Percentiles rank a stretch among this genome's conserved stretches.
Conservation (phyloP, 2,797 vertebrate genomes). For the Argya squamiceps region DNA sequence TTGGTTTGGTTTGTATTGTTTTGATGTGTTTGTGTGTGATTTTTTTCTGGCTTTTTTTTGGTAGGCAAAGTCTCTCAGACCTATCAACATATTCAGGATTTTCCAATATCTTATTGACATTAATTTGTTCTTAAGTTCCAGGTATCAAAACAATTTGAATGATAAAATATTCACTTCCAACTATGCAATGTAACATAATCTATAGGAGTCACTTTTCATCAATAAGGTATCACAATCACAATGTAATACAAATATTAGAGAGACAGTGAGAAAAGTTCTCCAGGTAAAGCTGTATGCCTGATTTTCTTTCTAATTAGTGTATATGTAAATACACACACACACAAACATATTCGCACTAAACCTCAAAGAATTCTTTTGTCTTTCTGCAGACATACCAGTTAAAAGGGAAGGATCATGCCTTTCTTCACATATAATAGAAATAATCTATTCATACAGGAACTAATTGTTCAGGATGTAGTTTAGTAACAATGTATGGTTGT, state of each 20-base stretch:
- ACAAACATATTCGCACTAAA: not conserved
- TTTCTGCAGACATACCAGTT: not conserved
- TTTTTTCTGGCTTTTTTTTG: not conserved
- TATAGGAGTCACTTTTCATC: not conserved
- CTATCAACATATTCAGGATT: not conserved
- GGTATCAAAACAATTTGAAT: not conserved
- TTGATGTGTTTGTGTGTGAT: not conserved
- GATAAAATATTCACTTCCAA: not conserved
- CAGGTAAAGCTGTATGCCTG: not conserved
- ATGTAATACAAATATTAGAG: not conserved
- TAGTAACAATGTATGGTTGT: not conserved
- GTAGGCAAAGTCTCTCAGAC: rapidly evolving
- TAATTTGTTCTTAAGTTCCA: not conserved
- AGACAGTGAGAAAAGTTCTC: not conserved
- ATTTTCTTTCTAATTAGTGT: not conserved
- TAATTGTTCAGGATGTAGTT: not conserved
- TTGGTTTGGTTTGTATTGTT: no score
- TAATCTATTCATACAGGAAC: not conserved
- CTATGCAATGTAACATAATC: not conserved
- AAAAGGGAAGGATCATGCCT: not conserved
- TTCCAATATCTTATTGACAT: not conserved
- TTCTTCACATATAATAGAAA: not conserved
- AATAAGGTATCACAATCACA: not conserved
- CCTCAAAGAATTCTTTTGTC: not conserved
- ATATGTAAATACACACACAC: not conserved